Evolutionary conservation across 2,797 vertebrate species (phyloP), one percentile per base, ranked within the genome.

Genomic region (Acanthiza pusilla): DNA sequence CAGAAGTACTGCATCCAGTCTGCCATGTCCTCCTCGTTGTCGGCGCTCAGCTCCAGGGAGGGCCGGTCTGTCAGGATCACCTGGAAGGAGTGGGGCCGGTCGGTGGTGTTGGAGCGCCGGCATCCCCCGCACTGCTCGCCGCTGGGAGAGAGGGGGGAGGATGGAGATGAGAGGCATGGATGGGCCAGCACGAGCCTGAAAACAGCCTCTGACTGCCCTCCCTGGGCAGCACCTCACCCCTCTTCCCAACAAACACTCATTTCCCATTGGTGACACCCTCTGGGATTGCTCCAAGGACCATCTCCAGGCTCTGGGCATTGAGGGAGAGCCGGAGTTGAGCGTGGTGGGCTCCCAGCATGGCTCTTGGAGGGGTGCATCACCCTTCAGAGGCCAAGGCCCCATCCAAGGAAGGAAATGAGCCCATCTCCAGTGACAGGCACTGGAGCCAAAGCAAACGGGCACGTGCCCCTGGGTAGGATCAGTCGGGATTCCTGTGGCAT

Each of bases 1-100:
- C 99, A 99, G 77, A 99, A 98, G 90, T 98, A 97, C 97, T 98
- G 98, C 99, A 99, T 99, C 99, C 99, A 99, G 53, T 99, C 99
- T 0, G 99, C 99, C 99, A 99, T 99, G 81, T 99, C 99, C 48
- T 98, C 98, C 97, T 99, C 99, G 0, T 98, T 98, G 21, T 98
- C 98, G 0, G 99, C 99, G 0, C 99, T 98, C 78, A 99, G 98
- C 98, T 99, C 99, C 97, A 99, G 97, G 32, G 99, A 98, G 36
- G 99, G 98, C 47, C 98, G 98, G 91, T 99, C 99, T 0, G 98
- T 98, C 78, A 99, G 98, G 97, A 99, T 98, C 94, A 99, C 99
- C 93, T 99, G 99, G 98, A 99, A 99, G 91, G 99, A 98, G 96
- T 99, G 99, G 30, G 98, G 98, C 71, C 98, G 98, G 80, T 99